Conservation (phyloP, 1,140 invertebrate genomes). For the Achroia grisella region DNA sequence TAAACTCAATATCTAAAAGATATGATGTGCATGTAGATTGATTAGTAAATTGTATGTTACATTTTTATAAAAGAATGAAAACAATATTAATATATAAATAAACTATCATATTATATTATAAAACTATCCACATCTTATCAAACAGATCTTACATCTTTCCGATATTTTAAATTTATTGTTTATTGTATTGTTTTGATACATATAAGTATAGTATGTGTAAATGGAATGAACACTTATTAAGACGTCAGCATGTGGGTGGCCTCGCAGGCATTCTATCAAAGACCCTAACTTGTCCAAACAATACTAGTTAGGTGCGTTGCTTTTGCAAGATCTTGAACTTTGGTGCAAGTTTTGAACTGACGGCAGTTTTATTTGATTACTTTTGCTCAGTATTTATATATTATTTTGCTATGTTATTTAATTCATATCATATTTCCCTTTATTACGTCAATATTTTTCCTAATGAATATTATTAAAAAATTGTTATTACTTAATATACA, state of each 20-base stretch:
- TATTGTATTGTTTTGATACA: not conserved
- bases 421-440: not conserved
- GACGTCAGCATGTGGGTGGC: slow-evolving; percentile 7
- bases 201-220: not conserved
- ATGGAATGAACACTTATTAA: not conserved
- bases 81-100: no score
- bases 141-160: no score
- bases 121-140: no score
- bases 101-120: no score
- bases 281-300: slow-evolving; percentile 12
- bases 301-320: slow-evolving; percentile 10
- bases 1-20: no score
- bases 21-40: no score
- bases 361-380: not conserved
- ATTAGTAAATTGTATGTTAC: no score
- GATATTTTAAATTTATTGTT: not conserved
- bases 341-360: not conserved
- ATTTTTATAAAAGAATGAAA: no score
- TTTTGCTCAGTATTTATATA: no score
- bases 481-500: no score
- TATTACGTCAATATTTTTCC: not conserved
- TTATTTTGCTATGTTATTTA: no score
- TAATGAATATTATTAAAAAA: no score
- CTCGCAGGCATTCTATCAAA: slow-evolving; percentile 19
- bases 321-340: slow-evolving; percentile 6